Conservation (phyloP, 2,113 vertebrate genomes). For the Phasianus colchicus region DNA sequence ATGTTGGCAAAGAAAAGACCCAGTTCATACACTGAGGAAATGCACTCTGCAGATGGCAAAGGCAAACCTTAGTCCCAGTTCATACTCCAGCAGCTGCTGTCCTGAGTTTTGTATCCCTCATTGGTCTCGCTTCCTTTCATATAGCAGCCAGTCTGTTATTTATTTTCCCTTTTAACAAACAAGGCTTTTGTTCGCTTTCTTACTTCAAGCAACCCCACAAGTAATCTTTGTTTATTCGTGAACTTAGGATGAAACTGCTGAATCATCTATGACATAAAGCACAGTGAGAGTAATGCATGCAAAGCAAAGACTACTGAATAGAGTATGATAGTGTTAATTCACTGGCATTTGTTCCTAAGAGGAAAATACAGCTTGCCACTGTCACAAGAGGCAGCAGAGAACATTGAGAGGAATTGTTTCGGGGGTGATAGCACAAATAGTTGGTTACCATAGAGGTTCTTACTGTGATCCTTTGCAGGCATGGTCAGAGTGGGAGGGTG, state of each 20-base stretch:
- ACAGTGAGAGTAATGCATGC: neutral
- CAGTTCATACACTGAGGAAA: neutral
- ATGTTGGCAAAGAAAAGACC: conserved; percentile 26
- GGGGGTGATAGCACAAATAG: neutral
- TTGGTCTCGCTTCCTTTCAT: conserved; percentile 54
- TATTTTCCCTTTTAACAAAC: conserved; percentile 40
- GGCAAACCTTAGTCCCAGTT: conserved; percentile 24
- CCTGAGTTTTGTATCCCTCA: conserved; percentile 19
- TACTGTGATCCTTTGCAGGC: neutral
- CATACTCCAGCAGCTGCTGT: conserved; percentile 24
- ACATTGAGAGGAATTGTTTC: neutral
- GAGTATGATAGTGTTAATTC: neutral
- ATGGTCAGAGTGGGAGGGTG: neutral
- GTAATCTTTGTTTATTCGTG: conserved; percentile 22
- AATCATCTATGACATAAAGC: neutral
- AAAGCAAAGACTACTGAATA: neutral
- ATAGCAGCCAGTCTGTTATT: conserved; percentile 3
- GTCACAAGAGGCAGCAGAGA: neutral
- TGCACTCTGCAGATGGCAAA: conserved; percentile 44
- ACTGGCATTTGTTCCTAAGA: neutral
- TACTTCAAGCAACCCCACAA: conserved; percentile 1
- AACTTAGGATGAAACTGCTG: neutral
- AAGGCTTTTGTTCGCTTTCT: conserved; percentile 39
- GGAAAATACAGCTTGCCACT: neutral
- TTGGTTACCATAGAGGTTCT: neutral